phyloP scores from a whole-genome alignment of 2,888 invertebrate species.

The Nemotelus pantherinus region DNA sequence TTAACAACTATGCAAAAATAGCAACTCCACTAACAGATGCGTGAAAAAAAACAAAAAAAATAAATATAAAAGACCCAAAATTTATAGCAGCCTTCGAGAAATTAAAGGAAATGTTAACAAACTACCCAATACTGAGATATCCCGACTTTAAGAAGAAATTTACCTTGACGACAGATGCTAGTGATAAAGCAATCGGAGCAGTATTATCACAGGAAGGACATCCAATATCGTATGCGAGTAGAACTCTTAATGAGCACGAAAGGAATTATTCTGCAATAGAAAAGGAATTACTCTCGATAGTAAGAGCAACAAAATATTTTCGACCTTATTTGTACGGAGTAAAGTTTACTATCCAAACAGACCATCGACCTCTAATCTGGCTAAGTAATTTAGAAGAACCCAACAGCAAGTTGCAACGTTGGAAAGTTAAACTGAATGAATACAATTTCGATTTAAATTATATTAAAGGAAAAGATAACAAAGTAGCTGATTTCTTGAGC shows the following conservation, averaged over 20 bases:
- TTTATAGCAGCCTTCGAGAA: not conserved
- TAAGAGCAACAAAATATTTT: slow-evolving; percentile 56
- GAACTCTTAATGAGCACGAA: slow-evolving; percentile 44
- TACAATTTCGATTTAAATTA: slow-evolving; percentile 52
- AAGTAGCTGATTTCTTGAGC: slow-evolving; percentile 37
- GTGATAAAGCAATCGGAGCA: slow-evolving; percentile 52
- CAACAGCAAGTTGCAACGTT: slow-evolving; percentile 56
- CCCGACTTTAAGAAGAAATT: slow-evolving; percentile 57
- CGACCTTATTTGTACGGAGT: too few relatives aligned
- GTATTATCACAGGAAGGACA: slow-evolving; percentile 54
- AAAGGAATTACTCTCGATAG: slow-evolving; percentile 56
- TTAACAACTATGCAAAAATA: slow-evolving; percentile 30
- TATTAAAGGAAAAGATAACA: slow-evolving; percentile 46
- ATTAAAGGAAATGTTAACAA: too few relatives aligned
- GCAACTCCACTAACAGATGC: slow-evolving; percentile 52
- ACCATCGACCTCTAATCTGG: slow-evolving; percentile 53
- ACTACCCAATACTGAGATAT: slow-evolving; percentile 48
- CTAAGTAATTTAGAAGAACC: slow-evolving; percentile 59
- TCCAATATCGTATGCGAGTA: too few relatives aligned
- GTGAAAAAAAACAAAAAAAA: slow-evolving; percentile 43
- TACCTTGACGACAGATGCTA: slow-evolving; percentile 55
- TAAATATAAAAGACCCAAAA: slow-evolving; percentile 17
- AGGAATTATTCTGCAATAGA: slow-evolving; percentile 55
- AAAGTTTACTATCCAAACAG: slow-evolving; percentile 55
- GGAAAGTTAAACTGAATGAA: slow-evolving; percentile 56